phyloP scores from a whole-genome alignment of 1,140 invertebrate genomes.

The Bombus picipes region DNA sequence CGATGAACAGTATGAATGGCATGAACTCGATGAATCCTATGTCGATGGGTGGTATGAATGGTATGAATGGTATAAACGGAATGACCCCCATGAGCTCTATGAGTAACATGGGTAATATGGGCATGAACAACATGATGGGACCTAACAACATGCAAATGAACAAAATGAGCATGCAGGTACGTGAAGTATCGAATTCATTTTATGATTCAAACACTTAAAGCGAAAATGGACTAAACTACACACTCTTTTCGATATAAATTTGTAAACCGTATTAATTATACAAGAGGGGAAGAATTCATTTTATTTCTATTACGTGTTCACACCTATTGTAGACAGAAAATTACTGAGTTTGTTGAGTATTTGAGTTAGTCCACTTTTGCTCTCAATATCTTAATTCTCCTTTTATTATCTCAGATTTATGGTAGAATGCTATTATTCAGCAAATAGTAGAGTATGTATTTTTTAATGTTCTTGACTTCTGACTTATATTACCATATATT shows the following conservation, averaged over 20 bases:
- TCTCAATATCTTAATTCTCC: no score
- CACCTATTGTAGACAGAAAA: no score
- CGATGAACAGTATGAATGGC: conserved; percentile 82
- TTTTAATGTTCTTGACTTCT: neutral
- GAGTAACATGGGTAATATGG: conserved; percentile 87
- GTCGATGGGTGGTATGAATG: conserved; percentile 84
- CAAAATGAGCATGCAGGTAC: conserved; percentile 86
- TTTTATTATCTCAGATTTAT: neutral
- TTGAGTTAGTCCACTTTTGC: no score
- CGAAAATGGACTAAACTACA: neutral
- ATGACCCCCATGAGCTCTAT: conserved; percentile 84
- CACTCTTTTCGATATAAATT: no score
- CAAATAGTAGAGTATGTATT: neutral
- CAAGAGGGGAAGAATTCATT: no score
- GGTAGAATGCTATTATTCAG: neutral
- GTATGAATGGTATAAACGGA: conserved; percentile 78
- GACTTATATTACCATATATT: neutral
- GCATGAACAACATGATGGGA: conserved; percentile 86
- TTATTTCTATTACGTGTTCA: no score
- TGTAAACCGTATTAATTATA: no score
- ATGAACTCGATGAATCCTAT: conserved; percentile 84
- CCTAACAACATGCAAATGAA: conserved; percentile 82
- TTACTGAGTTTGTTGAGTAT: no score
- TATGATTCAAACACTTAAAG: neutral
- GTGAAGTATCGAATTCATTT: neutral